A percentile compares a stretch with the other conserved stretches of the same genome.
These are phyloP conservation scores for Pocillopora damicornis DNA, from an alignment of 64 coral and sea anemone species.

Conservation along the genomic window DNA sequence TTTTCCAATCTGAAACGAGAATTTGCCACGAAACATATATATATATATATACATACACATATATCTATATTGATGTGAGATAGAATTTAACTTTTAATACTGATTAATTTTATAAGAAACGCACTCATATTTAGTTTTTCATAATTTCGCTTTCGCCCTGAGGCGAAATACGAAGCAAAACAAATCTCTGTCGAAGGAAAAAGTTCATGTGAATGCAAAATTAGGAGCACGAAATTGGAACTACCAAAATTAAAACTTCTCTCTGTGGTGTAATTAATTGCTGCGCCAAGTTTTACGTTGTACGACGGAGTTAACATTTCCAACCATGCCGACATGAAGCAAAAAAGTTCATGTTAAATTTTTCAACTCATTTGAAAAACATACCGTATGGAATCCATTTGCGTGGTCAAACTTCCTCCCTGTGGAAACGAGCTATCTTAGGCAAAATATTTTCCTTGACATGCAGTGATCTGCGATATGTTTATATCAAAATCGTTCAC, in stretches of 20 bases:
- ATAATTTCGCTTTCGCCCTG: background rate
- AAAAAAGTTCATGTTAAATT: background rate
- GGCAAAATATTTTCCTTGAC: background rate
- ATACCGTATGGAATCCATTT: background rate
- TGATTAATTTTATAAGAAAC: background rate
- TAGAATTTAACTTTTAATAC: background rate
- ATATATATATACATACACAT: too few species aligned
- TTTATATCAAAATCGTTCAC: background rate
- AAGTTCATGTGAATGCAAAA: background rate
- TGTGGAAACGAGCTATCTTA: background rate
- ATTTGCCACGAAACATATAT: background rate
- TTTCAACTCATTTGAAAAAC: background rate
- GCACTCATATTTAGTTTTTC: background rate
- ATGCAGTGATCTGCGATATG: background rate
- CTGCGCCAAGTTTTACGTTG: background rate
- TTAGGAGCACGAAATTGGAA: background rate
- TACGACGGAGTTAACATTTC: background rate
- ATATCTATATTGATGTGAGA: background rate
- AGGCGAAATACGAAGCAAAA: slow-evolving; percentile 4
- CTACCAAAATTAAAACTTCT: background rate
- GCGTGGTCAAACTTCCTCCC: background rate
- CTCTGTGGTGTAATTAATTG: slow-evolving; percentile 10
- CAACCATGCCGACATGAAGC: background rate
- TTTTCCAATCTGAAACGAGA: background rate
- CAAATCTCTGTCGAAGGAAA: background rate